A percentile compares a stretch with the other conserved stretches of the same genome.
phyloP scores from a whole-genome alignment of 1,140 invertebrate genomes.

The Pectinophora gossypiella region DNA sequence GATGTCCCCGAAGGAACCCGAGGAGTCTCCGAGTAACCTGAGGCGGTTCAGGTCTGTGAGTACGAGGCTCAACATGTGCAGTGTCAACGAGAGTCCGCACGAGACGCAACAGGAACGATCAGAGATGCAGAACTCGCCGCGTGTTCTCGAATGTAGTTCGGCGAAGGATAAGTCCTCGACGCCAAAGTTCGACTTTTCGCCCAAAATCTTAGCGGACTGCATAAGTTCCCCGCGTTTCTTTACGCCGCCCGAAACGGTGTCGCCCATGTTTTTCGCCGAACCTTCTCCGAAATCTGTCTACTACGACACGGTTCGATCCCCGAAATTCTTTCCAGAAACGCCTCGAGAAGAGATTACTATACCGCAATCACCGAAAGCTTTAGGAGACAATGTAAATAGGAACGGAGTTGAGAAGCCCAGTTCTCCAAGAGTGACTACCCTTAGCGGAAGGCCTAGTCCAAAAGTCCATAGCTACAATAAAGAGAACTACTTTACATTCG shows the following conservation, averaged over 20 bases:
- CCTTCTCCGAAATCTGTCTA: slow-evolving; percentile 63
- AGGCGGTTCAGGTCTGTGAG: slow-evolving; percentile 63
- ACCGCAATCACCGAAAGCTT: slow-evolving; percentile 55
- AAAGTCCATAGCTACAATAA: slow-evolving; percentile 64
- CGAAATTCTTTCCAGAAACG: slow-evolving; percentile 63
- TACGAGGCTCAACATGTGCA: slow-evolving; percentile 63
- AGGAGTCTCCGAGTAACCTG: slow-evolving; percentile 52
- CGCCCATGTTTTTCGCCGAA: slow-evolving; percentile 65
- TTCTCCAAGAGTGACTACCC: slow-evolving; percentile 58
- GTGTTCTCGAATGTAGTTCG: slow-evolving; percentile 54
- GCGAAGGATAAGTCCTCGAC: slow-evolving; percentile 61
- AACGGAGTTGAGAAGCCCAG: slow-evolving; percentile 61
- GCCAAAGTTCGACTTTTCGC: slow-evolving; percentile 66
- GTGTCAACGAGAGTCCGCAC: slow-evolving; percentile 46
- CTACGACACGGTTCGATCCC: slow-evolving; percentile 59
- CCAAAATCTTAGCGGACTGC: slow-evolving; percentile 51
- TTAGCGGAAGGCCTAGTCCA: slow-evolving; percentile 56
- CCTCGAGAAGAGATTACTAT: slow-evolving; percentile 44
- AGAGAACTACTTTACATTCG: slow-evolving; percentile 68
- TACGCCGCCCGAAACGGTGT: slow-evolving; percentile 59
- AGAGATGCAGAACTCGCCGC: slow-evolving; percentile 66
- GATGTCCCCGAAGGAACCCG: slow-evolving; percentile 35
- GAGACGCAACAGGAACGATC: slow-evolving; percentile 48
- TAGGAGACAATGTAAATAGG: slow-evolving; percentile 59
- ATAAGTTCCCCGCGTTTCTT: slow-evolving; percentile 62